Conservation (phyloP, 2,797 vertebrate species). For the Toxotes lorentzi region DNA sequence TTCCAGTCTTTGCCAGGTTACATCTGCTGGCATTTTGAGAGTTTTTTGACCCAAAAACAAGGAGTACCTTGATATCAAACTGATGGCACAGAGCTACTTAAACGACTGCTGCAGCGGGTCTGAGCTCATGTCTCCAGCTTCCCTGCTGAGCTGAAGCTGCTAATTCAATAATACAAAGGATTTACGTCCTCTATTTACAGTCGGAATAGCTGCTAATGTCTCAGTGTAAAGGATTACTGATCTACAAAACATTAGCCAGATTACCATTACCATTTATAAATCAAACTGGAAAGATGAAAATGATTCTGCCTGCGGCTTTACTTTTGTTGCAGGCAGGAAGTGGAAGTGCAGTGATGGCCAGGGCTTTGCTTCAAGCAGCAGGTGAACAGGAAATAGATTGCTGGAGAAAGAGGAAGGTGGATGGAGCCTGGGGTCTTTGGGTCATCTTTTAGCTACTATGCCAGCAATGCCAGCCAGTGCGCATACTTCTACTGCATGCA, state of each 20-base stretch:
- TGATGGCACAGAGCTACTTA: slow-evolving; percentile 21
- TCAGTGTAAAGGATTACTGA: slow-evolving; percentile 58
- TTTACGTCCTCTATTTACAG: slow-evolving; percentile 78
- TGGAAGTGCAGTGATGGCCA: slow-evolving; percentile 36
- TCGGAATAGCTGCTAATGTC: slow-evolving; percentile 58
- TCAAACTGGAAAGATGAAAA: slow-evolving; percentile 59
- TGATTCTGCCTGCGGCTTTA: slow-evolving; percentile 28
- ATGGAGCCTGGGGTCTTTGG: slow-evolving; percentile 13
- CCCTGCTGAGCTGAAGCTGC: slow-evolving; percentile 62
- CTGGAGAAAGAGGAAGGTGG: slow-evolving; percentile 9
- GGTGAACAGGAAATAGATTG: slow-evolving; percentile 37
- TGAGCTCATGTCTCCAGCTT: slow-evolving; percentile 56
- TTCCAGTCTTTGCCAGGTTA: not conserved
- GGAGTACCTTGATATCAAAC: slow-evolving; percentile 9
- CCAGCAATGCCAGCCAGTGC: slow-evolving; percentile 21
- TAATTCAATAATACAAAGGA: slow-evolving; percentile 73
- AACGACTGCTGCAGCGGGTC: slow-evolving; percentile 27
- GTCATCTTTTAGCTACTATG: not conserved
- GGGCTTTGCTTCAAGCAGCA: slow-evolving; percentile 35
- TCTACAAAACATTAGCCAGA: slow-evolving; percentile 60
- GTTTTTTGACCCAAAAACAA: not conserved
- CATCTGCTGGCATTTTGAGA: not conserved
- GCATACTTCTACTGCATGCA: slow-evolving; percentile 9
- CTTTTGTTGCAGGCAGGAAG: slow-evolving; percentile 20
- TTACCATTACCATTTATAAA: slow-evolving; percentile 60